Evolutionary conservation across 2,797 vertebrate genomes (phyloP).

Genomic region (Lepilemur ruficaudatus): DNA sequence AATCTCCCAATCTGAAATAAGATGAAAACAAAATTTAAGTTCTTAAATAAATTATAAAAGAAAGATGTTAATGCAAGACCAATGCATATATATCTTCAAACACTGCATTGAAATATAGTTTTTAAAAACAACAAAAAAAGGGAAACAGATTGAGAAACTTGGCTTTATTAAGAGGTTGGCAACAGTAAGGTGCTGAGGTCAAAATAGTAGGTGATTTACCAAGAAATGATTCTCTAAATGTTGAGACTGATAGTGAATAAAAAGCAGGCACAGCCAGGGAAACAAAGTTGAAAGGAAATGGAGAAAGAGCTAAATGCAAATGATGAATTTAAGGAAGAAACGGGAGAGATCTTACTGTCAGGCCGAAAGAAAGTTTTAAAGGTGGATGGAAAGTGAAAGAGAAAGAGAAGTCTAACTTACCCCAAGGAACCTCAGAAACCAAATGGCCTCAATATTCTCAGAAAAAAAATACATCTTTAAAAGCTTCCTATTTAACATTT

Average conservation of each 20-base stretch:
- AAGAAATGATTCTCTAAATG: not conserved
- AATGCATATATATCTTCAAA: not conserved
- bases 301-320: not conserved
- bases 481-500: not conserved
- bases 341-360: not conserved
- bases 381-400: not conserved
- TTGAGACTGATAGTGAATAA: not conserved
- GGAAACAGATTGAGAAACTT: not conserved
- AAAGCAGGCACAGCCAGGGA: not conserved
- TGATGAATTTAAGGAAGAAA: not conserved
- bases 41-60: not conserved
- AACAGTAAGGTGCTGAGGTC: not conserved
- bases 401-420: not conserved
- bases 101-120: not conserved
- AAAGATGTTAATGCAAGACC: not conserved
- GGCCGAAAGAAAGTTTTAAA: not conserved
- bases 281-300: not conserved
- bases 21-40: not conserved
- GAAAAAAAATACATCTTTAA: not conserved
- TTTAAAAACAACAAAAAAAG: not conserved
- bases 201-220: not conserved
- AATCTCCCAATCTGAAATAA: conserved; percentile 20
- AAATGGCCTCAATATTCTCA: not conserved
- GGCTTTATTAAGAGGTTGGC: not conserved
- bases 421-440: not conserved